Conservation (phyloP, 2,888 invertebrate species). For the Meloe dianella region DNA sequence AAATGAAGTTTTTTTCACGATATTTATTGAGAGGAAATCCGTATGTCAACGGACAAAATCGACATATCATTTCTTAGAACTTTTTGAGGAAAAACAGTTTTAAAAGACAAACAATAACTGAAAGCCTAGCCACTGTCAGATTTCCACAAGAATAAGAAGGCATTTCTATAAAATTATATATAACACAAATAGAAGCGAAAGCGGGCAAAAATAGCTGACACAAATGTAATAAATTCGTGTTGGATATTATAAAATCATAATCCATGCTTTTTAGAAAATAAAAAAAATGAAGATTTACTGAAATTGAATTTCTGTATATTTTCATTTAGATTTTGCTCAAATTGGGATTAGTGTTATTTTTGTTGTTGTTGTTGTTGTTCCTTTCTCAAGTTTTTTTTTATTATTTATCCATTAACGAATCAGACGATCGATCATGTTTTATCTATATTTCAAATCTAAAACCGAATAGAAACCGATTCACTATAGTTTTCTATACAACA, state of each 20-base stretch:
- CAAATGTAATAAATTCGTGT: conserved; percentile 32
- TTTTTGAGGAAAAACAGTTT: neutral
- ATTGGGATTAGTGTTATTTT: conserved; percentile 27
- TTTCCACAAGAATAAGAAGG: conserved; percentile 12
- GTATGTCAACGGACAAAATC: neutral
- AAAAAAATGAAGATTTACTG: conserved; percentile 29
- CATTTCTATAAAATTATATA: conserved; percentile 26
- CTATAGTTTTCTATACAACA: conserved; percentile 48
- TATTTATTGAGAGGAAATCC: conserved; percentile 10
- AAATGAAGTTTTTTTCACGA: neutral
- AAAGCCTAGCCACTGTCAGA: neutral
- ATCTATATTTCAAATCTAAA: conserved; percentile 46
- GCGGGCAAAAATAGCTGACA: conserved; percentile 33
- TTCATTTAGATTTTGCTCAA: conserved; percentile 35
- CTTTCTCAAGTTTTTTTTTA: conserved; percentile 24
- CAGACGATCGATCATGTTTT: conserved; percentile 49
- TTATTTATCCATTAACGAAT: conserved; percentile 27
- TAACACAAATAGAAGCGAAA: conserved; percentile 22
- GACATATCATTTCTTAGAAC: neutral
- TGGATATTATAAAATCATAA: conserved; percentile 37
- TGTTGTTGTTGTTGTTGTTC: neutral
- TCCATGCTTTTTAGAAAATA: conserved; percentile 35
- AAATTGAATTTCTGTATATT: conserved; percentile 32
- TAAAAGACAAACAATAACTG: conserved; percentile 6
- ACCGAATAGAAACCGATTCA: conserved; percentile 48